Base-by-base conservation (phyloP, 2,888 invertebrate species). In the Drosophila villosipedis region DNA sequence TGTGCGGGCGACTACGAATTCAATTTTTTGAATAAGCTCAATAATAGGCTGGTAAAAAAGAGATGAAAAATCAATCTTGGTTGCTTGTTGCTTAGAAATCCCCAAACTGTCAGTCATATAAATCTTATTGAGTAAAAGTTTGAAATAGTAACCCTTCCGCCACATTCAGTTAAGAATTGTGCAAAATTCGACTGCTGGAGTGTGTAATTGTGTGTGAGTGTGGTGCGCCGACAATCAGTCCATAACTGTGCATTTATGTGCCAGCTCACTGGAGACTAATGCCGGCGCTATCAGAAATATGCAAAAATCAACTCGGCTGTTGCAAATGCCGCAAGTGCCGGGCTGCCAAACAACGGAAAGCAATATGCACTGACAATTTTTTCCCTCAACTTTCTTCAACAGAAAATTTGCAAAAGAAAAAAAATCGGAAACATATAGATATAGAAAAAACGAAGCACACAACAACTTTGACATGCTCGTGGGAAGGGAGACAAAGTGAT, bases 221-320 rank as follows among this genome's bases (percentile, higher is more conserved):
- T 16, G 62, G 47, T 28, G 50, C 50, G 65, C 73, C 77, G 71
- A 86, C 85, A 85, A 85, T 85, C 85, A 89, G 85, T 80, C 89
- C 76, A 86, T 89, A 86, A 82, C 85, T 80, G 89, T 70, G 73
- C 82, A 75, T 84, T 80, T 78, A 84, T 89, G 84, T 84, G 80
- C 84, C 85, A 82, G 78, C 80, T 80, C 85, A 80, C 88, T 89
- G 76, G 89, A 82, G 85, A 86, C 84, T 89, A 86, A 89, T 89
- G 84, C 88, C 62, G 65, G 55, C 71, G 74, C 78, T 87, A 86
- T 89, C 90, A 74, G 61, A 71, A 89, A 89, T 82, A 84, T 86
- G 84, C 84, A 86, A 89, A 86, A 86, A 89, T 87, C 87, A 84
- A 87, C 89, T 89, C 68, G 68, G 59, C 72, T 87, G 69, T 87